Percentiles rank a stretch among this genome's conserved stretches.
Conservation (phyloP, 2,888 invertebrate genomes). For the Augiades crinisus region DNA sequence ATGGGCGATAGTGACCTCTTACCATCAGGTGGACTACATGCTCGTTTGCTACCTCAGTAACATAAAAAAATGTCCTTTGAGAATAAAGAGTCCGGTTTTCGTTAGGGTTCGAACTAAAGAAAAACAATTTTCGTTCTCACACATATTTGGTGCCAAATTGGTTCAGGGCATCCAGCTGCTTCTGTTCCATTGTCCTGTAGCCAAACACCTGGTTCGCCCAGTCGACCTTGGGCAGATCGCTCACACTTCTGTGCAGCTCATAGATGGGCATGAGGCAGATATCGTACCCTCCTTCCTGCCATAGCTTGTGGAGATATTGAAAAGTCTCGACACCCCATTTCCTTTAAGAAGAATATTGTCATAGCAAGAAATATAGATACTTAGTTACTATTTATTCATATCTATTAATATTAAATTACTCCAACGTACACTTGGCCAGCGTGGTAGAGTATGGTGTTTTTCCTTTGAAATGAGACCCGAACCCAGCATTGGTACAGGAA, state of each 20-base stretch:
- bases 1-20: too few species aligned
- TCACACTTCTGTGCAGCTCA: slow-evolving; percentile 39
- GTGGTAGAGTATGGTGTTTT: too few species aligned
- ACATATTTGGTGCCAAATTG: slow-evolving; percentile 41
- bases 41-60: too few species aligned
- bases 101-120: too few species aligned
- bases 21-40: too few species aligned
- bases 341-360: slow-evolving; percentile 57
- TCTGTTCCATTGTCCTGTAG: slow-evolving; percentile 43
- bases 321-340: slow-evolving; percentile 85
- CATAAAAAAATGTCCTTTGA: too few species aligned
- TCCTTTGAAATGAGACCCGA: too few species aligned
- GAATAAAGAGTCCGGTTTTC: too few species aligned
- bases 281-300: slow-evolving; percentile 76
- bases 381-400: not conserved
- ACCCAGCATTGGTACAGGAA: too few species aligned
- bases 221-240: slow-evolving; percentile 31
- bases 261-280: slow-evolving; percentile 55
- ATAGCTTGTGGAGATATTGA: slow-evolving; percentile 79
- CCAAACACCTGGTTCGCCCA: slow-evolving; percentile 57
- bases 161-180: slow-evolving; percentile 49
- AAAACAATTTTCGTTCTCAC: too few species aligned
- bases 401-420: too few species aligned
- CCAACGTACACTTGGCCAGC: too few species aligned
- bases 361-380: not conserved